These are phyloP conservation scores for Xenopus petersii DNA, from an alignment of 2,797 vertebrate genomes.

Conservation along the genomic window DNA sequence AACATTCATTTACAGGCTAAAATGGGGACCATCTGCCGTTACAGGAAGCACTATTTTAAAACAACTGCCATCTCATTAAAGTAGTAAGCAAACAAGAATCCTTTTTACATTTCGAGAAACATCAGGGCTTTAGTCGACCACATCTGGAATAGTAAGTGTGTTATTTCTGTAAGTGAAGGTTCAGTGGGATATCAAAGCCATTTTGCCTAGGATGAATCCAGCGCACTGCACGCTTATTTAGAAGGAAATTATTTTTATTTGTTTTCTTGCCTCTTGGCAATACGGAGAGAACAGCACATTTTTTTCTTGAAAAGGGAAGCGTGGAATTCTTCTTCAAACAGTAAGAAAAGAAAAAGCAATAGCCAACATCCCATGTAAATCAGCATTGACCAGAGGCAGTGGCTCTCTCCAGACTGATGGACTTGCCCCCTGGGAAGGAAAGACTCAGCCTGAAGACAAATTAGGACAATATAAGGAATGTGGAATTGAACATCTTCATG, in stretches of 20 bases:
- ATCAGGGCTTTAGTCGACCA: slow-evolving; percentile 29
- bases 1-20: slow-evolving; percentile 26
- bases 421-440: no score
- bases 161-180: slow-evolving; percentile 18
- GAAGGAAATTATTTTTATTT: slow-evolving; percentile 1
- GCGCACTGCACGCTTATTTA: neutral
- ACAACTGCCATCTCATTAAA: slow-evolving; percentile 48
- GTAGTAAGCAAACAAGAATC: slow-evolving; percentile 40
- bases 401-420: no score
- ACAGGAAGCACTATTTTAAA: slow-evolving; percentile 40
- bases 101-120: slow-evolving; percentile 37
- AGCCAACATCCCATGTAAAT: no score
- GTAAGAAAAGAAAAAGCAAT: no score
- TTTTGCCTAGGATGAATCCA: neutral
- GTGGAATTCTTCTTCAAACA: neutral
- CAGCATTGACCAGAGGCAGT: no score
- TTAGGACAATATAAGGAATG: no score
- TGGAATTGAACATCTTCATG: no score
- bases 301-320: neutral
- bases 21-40: slow-evolving; percentile 39
- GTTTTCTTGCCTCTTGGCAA: neutral
- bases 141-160: slow-evolving; percentile 36
- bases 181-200: slow-evolving; percentile 18
- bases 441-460: no score
- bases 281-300: neutral